Evolutionary conservation across 2,888 invertebrate genomes (phyloP).

Genomic region (Leptura quadrifasciata): DNA sequence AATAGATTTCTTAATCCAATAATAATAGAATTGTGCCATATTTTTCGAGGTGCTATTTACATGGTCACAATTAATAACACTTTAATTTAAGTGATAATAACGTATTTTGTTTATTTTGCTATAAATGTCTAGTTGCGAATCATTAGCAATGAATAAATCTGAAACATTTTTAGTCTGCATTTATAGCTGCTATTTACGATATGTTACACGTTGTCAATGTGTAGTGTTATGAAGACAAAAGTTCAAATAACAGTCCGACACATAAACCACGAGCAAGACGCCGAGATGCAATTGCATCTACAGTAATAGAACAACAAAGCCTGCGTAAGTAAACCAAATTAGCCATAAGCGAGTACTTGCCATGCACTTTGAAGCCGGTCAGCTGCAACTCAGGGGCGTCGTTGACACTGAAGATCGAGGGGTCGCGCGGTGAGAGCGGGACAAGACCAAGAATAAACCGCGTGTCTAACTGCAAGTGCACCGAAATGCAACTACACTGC

Average conservation of each 20-base stretch:
- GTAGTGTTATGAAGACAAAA: not conserved
- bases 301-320: constrained; percentile 17
- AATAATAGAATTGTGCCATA: no score
- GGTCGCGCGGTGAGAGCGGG: constrained; percentile 50
- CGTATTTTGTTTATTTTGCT: no score
- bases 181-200: not conserved
- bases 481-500: constrained; percentile 45
- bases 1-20: no score
- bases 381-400: constrained; percentile 40
- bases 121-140: no score
- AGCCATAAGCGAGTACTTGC: constrained; percentile 53
- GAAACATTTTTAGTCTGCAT: not conserved
- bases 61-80: no score
- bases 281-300: not conserved
- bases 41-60: no score
- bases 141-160: no score
- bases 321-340: constrained; percentile 28
- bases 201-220: constrained; percentile 2
- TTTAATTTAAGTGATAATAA: no score
- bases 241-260: constrained; percentile 2
- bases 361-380: constrained; percentile 55
- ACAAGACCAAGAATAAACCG: constrained; percentile 49
- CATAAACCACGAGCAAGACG: constrained; percentile 10
- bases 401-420: constrained; percentile 47
- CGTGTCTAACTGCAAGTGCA: constrained; percentile 54